Percentiles rank a stretch among this genome's conserved stretches.
Evolutionary conservation across 2,113 vertebrate species (phyloP).

Genomic region (Heliornis fulica): DNA sequence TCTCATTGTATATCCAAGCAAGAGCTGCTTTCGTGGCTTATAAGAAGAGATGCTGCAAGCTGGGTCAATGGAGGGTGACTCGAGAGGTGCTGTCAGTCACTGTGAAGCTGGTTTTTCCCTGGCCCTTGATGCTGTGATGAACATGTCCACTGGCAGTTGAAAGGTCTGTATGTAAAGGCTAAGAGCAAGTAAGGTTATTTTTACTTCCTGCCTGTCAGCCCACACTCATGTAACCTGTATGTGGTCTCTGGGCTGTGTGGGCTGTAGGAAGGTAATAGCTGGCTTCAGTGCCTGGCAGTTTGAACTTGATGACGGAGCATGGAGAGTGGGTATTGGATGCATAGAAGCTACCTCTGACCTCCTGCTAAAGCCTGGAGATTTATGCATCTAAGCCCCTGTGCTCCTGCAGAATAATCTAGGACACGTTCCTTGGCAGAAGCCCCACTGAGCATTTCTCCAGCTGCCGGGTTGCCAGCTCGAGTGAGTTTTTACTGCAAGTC

Average conservation of each 20-base stretch:
- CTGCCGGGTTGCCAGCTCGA: not conserved
- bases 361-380: not conserved
- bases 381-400: not conserved
- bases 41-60: not conserved
- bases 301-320: not conserved
- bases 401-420: conserved; percentile 35
- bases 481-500: conserved; percentile 35
- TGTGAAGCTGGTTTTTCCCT: not conserved
- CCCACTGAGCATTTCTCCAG: conserved; percentile 37
- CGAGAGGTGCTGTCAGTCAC: not conserved
- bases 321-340: not conserved
- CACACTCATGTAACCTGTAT: not conserved
- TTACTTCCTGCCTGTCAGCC: not conserved
- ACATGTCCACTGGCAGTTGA: not conserved
- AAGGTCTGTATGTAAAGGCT: not conserved
- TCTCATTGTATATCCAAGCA: not conserved
- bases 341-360: conserved; percentile 12
- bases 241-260: not conserved
- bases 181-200: not conserved
- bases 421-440: conserved; percentile 10
- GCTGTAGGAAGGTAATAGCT: not conserved
- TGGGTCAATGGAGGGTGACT: not conserved
- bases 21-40: rapidly evolving
- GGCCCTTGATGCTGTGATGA: not conserved
- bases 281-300: not conserved